phyloP scores from a whole-genome alignment of 2,888 invertebrate species.

The Mythimna impura region DNA sequence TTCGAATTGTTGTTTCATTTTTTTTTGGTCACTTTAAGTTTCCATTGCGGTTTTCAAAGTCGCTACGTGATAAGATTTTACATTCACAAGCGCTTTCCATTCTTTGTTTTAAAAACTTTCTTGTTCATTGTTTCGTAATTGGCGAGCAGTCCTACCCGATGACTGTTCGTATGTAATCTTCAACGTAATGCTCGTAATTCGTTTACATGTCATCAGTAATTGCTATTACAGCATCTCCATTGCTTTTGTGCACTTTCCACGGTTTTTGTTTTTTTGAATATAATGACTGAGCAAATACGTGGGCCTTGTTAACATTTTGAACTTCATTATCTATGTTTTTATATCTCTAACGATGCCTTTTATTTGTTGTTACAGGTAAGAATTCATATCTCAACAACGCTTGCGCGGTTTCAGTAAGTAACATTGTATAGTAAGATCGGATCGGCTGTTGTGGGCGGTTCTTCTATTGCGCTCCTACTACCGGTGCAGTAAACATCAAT shows the following conservation, averaged over 20 bases:
- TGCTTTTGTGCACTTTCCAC: conserved; percentile 76
- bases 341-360: conserved; percentile 62
- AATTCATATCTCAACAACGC: conserved; percentile 57
- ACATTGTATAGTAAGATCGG: conserved; percentile 65
- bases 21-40: conserved; percentile 42
- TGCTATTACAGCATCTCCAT: conserved; percentile 80
- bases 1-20: conserved; percentile 8
- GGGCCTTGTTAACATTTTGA: conserved; percentile 78
- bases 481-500: conserved; percentile 87
- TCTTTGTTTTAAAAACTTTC: conserved; percentile 83
- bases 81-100: conserved; percentile 81
- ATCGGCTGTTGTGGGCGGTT: conserved; percentile 68
- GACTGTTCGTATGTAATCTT: conserved; percentile 79
- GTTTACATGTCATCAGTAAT: conserved; percentile 83
- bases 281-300: conserved; percentile 69
- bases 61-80: conserved; percentile 77
- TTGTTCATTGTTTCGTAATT: conserved; percentile 87
- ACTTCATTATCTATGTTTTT: conserved; percentile 67
- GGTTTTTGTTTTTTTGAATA: conserved; percentile 43
- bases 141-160: conserved; percentile 74
- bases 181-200: conserved; percentile 79
- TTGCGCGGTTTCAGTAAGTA: conserved; percentile 73
- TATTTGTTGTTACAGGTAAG: conserved; percentile 86
- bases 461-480: conserved; percentile 65
- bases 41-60: conserved; percentile 65